Base-by-base conservation (phyloP, 2,888 invertebrate genomes). In the Coecobrya sp. region DNA sequence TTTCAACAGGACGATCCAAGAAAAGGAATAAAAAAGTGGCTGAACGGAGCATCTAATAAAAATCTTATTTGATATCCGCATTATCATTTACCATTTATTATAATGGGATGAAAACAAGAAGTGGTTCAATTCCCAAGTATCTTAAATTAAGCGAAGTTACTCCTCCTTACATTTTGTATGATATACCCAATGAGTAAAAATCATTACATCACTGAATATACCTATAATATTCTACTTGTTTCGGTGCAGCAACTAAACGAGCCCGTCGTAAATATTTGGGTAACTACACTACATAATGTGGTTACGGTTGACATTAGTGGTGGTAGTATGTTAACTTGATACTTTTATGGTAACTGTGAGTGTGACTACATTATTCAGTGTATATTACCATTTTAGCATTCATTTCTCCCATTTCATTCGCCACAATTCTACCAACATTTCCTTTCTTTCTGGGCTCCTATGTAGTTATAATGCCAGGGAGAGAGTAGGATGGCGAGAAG, bases 241-340 rank as follows among this genome's bases (percentile, higher is more conserved):
- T 76, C 49, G 4, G 25, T 52, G 4, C 4, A 52, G 22, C 52
- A 52, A 25, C 27, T 25, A 19, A 52, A 16, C 2, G 52, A 25
- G 52, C 27, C 52, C 25, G n/a, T 49, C 79, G 49, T 49, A 79
- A 79, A 79, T 79, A 79, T 79, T 10, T 49, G 11, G 22, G 79
- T 22, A 52, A 82, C 59, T 82, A 82, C n/a, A n/a, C 16, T 42
- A 13, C 62, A 11, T 82, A 82, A 82, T 68, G 85, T 36, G 79
- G 91, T 91, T 86, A 86, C 65, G 81, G 45, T 79, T 91, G 86
- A 87, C 91, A 87, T 91, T 91, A 86, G 86, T 86, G 79, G 81
- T 62, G 70, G 27, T 62, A 91, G 86, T 87, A 91, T 91, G 86
- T 91, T 87, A 91, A 81, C 55, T 49, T 16, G 86, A 65, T 76